phyloP scores from a whole-genome alignment of 2,113 vertebrate species.

The Sclerurus mexicanus region DNA sequence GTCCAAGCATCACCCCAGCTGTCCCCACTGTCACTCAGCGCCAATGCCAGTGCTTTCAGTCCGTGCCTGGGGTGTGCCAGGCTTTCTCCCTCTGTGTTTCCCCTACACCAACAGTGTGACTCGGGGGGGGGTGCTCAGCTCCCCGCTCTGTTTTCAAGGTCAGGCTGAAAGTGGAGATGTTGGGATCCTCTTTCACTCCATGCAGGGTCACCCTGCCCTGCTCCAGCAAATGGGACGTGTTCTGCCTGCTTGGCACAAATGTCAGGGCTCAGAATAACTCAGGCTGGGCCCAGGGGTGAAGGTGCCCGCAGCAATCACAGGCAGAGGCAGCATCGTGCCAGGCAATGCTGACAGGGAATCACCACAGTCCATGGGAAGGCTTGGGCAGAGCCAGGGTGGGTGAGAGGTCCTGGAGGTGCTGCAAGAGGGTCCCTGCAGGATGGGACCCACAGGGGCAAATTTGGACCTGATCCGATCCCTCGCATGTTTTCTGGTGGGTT shows the following conservation, averaged over 20 bases:
- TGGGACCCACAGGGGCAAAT: accelerated
- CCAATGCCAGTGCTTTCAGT: background rate
- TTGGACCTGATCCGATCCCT: accelerated
- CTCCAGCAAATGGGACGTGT: background rate
- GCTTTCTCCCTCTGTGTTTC: background rate
- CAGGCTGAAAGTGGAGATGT: conserved; percentile 9
- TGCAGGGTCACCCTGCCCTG: background rate
- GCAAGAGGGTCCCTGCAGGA: accelerated
- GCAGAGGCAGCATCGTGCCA: background rate
- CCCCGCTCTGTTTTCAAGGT: conserved; percentile 7
- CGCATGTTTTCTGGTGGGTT: accelerated
- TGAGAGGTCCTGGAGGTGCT: accelerated
- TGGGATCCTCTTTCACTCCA: conserved; percentile 32
- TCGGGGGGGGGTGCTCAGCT: background rate
- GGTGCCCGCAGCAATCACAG: background rate
- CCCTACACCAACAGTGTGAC: accelerated
- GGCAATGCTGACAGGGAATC: background rate
- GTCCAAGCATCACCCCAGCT: accelerated
- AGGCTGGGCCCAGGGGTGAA: background rate
- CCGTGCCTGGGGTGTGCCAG: background rate
- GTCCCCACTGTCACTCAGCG: accelerated
- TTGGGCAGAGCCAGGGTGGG: background rate
- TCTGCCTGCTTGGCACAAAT: conserved; percentile 50
- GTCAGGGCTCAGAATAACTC: conserved; percentile 63
- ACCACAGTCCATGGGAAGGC: accelerated